phyloP scores from a whole-genome alignment of 2,113 vertebrate species.

The Suncus etruscus region DNA sequence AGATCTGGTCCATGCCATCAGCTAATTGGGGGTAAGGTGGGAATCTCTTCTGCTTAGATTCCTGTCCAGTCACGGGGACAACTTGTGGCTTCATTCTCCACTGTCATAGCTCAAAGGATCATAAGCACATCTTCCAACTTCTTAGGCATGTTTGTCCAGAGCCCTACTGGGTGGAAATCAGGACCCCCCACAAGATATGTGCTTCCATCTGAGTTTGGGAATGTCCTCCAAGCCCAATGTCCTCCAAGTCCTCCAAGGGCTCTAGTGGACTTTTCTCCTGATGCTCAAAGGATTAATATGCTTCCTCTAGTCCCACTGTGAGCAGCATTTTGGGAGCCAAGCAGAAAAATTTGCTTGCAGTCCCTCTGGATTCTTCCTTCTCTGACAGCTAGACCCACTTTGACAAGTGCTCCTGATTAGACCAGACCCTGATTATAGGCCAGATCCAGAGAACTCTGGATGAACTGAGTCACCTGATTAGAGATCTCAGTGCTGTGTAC shows the following conservation, averaged over 20 bases:
- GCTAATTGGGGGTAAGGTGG: background rate
- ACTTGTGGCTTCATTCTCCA: background rate
- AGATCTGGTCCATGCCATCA: background rate
- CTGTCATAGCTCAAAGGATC: background rate
- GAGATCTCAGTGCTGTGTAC: background rate
- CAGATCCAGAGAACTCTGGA: background rate
- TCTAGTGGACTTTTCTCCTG: background rate
- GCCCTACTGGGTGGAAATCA: background rate
- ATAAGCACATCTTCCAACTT: background rate
- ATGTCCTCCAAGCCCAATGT: background rate
- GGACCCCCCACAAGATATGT: too few species aligned
- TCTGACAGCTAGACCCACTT: background rate
- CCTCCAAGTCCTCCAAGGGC: background rate
- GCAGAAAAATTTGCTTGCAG: background rate
- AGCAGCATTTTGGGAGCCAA: background rate
- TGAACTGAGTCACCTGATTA: background rate
- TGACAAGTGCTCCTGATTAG: background rate
- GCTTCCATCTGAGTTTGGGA: background rate
- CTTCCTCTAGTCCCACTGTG: fast-evolving
- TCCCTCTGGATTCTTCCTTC: background rate
- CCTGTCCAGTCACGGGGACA: background rate
- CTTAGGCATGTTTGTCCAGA: background rate
- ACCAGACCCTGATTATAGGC: background rate
- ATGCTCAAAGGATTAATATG: background rate
- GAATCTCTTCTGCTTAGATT: background rate